These are phyloP conservation scores for Ancistrus triradiatus DNA, from an alignment of 2,113 vertebrate species.

Conservation along the genomic window DNA sequence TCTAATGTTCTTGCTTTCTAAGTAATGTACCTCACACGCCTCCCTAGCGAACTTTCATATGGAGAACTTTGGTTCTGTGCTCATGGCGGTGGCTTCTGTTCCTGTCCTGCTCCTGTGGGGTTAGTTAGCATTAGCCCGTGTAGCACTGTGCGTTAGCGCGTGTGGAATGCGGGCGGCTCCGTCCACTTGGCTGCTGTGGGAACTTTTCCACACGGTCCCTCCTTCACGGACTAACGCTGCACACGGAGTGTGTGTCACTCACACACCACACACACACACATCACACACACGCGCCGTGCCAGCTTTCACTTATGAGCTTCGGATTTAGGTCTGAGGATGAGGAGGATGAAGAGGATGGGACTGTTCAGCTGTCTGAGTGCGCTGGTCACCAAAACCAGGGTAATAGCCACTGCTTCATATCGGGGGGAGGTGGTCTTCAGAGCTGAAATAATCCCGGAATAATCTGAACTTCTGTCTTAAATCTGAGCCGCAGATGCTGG, in stretches of 20 bases:
- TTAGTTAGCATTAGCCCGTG: conserved; percentile 18
- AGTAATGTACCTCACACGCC: no score
- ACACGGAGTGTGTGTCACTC: background rate
- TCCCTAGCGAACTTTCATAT: no score
- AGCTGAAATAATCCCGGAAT: background rate
- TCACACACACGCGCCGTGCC: conserved; percentile 1
- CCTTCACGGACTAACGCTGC: conserved; percentile 1
- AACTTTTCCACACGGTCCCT: conserved; percentile 23
- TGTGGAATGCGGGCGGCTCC: conserved; percentile 29
- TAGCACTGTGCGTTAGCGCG: conserved; percentile 11
- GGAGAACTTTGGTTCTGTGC: no score
- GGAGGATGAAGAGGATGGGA: conserved; percentile 24
- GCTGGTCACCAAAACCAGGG: conserved; percentile 35
- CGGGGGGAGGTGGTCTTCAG: background rate
- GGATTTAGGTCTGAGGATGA: conserved; percentile 12
- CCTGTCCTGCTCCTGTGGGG: no score
- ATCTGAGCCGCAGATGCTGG: no score
- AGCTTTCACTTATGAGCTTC: conserved; percentile 12
- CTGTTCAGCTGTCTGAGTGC: conserved; percentile 35
- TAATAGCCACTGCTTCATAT: conserved; percentile 6
- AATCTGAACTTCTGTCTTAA: background rate
- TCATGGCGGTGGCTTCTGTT: no score
- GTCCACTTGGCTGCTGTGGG: conserved; percentile 31
- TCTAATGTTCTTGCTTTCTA: no score
- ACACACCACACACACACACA: conserved; percentile 8